phyloP scores from a whole-genome alignment of 2,113 vertebrate genomes.

The Campylorhamphus procurvoides region DNA sequence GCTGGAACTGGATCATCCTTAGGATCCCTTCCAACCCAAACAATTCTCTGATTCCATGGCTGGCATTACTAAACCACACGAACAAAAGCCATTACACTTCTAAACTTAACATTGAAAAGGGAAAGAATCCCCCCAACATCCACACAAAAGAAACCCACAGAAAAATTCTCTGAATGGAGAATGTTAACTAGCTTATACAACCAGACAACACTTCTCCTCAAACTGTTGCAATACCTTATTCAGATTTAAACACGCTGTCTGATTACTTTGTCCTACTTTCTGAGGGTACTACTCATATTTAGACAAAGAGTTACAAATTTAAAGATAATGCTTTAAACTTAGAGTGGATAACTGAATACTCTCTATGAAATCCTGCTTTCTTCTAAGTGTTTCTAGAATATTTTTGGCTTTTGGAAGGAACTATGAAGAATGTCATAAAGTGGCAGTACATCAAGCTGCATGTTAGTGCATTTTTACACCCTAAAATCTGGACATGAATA shows the following conservation, averaged over 20 bases:
- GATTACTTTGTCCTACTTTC: neutral
- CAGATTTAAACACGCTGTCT: neutral
- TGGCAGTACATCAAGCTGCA: neutral
- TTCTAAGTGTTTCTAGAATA: constrained; percentile 3
- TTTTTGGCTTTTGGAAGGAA: neutral
- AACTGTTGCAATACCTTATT: neutral
- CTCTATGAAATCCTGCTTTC: neutral
- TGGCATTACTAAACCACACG: neutral
- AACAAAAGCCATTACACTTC: neutral
- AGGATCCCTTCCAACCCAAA: neutral
- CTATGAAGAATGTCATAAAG: neutral
- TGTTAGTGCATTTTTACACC: neutral
- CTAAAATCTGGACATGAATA: neutral
- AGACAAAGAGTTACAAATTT: neutral
- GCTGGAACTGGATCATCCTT: neutral
- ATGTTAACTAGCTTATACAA: neutral
- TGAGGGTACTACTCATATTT: neutral
- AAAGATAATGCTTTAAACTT: neutral
- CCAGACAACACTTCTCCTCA: neutral
- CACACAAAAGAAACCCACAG: neutral
- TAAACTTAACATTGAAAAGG: neutral
- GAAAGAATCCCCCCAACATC: rapidly evolving
- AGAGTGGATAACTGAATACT: neutral
- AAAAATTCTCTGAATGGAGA: neutral
- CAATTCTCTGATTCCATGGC: neutral